A percentile compares a stretch with the other conserved stretches of the same genome.
phyloP scores from a whole-genome alignment of 2,113 vertebrate species.

The Stegastes partitus region DNA sequence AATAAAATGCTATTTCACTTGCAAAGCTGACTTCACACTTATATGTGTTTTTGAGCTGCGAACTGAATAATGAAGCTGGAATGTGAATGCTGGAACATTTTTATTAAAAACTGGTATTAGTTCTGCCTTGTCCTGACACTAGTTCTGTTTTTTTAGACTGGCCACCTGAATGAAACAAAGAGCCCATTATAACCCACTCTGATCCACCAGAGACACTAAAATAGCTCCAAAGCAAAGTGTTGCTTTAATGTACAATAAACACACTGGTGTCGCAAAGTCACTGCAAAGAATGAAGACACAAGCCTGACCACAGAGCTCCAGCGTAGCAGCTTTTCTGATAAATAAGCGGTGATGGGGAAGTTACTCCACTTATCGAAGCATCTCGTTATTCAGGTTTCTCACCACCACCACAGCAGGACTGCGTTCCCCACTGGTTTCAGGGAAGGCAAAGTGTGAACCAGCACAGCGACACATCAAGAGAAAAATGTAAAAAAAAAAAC shows the following conservation, averaged over 20 bases:
- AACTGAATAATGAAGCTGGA: no score
- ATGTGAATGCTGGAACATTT: no score
- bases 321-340: neutral
- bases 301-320: neutral
- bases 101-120: no score
- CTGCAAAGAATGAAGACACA: neutral
- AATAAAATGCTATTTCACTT: no score
- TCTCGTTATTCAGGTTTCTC: slow-evolving; percentile 39
- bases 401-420: neutral
- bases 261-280: neutral
- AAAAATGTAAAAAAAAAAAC: neutral
- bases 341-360: neutral
- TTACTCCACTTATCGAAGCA: neutral
- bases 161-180: neutral
- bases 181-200: neutral
- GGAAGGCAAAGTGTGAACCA: neutral
- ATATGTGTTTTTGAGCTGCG: no score
- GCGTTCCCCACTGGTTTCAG: neutral
- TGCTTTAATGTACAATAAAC: neutral
- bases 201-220: neutral
- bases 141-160: no score
- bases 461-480: neutral
- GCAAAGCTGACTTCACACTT: no score
- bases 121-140: no score
- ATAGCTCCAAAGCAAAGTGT: no score